Evolutionary conservation across 2,888 invertebrate species (phyloP).

Genomic region (Drosophila bunnanda): DNA sequence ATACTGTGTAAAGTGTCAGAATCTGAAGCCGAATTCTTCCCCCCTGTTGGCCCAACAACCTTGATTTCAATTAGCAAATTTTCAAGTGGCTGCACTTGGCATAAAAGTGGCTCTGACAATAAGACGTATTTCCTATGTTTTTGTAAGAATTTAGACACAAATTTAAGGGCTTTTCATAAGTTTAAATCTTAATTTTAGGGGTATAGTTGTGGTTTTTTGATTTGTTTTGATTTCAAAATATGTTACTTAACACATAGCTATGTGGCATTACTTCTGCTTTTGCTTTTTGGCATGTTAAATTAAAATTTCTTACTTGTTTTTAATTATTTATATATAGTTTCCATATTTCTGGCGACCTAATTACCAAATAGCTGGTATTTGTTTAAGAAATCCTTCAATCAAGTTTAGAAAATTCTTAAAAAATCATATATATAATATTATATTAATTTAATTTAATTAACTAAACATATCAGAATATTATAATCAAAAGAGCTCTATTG

Average conservation of each 20-base stretch:
- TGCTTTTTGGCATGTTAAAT: not conserved
- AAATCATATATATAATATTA: too few species aligned
- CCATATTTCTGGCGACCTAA: not conserved
- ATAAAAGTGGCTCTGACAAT: not conserved
- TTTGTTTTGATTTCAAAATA: too few species aligned
- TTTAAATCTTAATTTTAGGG: not conserved
- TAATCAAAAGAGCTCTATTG: too few species aligned
- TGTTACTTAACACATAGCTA: too few species aligned
- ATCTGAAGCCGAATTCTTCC: slow-evolving; percentile 52
- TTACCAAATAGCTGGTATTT: not conserved
- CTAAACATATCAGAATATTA: not conserved
- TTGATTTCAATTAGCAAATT: slow-evolving; percentile 42
- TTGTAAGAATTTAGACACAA: not conserved
- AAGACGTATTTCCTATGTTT: slow-evolving; percentile 6
- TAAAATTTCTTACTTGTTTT: too few species aligned
- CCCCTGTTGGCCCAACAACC: slow-evolving; percentile 30
- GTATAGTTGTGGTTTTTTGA: not conserved
- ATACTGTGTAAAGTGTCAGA: slow-evolving; percentile 18
- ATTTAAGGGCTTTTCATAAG: not conserved
- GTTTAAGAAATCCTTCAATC: too few species aligned
- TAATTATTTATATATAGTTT: not conserved
- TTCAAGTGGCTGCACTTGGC: slow-evolving; percentile 31
- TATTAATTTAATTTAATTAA: too few species aligned
- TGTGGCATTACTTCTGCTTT: too few species aligned
- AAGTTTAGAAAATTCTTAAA: not conserved